phyloP scores from a whole-genome alignment of 2,797 vertebrate species.

The Falco columbarius region DNA sequence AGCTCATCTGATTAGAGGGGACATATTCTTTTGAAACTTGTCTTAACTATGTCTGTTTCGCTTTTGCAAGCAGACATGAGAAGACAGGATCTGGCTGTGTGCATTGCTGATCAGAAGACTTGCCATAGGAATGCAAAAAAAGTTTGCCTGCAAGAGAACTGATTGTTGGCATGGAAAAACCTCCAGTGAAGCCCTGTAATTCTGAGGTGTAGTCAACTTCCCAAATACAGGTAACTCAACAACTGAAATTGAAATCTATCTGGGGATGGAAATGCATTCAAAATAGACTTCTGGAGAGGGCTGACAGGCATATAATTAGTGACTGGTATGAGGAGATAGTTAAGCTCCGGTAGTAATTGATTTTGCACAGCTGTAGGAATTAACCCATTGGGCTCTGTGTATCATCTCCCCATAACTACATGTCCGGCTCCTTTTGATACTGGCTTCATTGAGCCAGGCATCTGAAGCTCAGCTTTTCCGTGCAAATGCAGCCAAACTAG shows the following conservation, averaged over 20 bases:
- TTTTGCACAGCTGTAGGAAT: neutral
- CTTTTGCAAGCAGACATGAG: neutral
- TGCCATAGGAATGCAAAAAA: neutral
- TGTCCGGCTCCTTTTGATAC: neutral
- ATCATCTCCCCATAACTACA: fast-evolving
- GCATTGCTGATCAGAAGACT: neutral
- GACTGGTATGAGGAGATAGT: neutral
- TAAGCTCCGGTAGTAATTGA: neutral
- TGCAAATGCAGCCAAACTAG: neutral
- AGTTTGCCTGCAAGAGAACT: neutral
- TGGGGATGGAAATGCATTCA: neutral
- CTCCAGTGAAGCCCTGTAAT: neutral
- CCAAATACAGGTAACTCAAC: neutral
- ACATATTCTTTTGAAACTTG: neutral
- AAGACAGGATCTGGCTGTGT: neutral
- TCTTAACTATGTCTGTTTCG: conserved; percentile 10
- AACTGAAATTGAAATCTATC: neutral
- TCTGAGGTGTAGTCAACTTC: neutral
- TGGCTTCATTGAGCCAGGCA: neutral
- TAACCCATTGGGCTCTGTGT: neutral
- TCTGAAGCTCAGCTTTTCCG: neutral
- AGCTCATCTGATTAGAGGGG: conserved; percentile 9
- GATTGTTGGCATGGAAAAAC: neutral
- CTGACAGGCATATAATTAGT: neutral
- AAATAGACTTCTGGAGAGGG: neutral